Base-by-base conservation (phyloP, 2,888 invertebrate species). In the Caenorhabditis imperialis region DNA sequence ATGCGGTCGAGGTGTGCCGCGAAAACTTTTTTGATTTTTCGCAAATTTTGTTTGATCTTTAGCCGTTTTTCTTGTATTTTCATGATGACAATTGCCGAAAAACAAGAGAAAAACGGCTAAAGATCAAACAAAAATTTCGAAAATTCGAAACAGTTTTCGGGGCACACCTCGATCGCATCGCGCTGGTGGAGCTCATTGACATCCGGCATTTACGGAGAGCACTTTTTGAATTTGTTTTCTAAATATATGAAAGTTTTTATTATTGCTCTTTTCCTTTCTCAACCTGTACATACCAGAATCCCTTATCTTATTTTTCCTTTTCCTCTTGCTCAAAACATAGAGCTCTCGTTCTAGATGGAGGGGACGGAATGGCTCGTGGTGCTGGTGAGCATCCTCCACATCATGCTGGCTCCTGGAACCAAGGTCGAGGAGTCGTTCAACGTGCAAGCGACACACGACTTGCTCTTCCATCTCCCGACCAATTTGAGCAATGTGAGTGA, bases 371-470 rank as follows among this genome's bases (percentile, higher is more conserved):
- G 83, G 82, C 45, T 85, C 27, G 73, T 87, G 8, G 55, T 86
- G 23, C 78, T 84, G 22, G 82, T 67, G 23, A 71, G 81, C 45
- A 35, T 84, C 40, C 51, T 84, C 7, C 81, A 85, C 48, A 50
- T 86, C 25, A 75, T 85, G 38, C 38, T 85, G 60, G 75, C 81
- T 7, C 84, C 85, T 1, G 84, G 80, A 22, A 86, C 86, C 0
- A 86, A 99, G 92, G 99, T 99, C 50, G 98, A 99, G 90, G 99
- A 99, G 91, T 98, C 97, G 90, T 99, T 99, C 89, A 98, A 97
- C 90, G 91, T 97, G 69, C 99, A 99, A 91, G 98, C 99, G 22
- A 93, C 94, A 89, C 99, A 99, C 90, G 99, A 99, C 90, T 92
- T 99, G 86, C 90, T 99, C 50, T 96, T 94, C 90, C 93, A 95